These are phyloP conservation scores for Galago senegalensis DNA, from an alignment of 2,797 vertebrate genomes.

Conservation along the genomic window DNA sequence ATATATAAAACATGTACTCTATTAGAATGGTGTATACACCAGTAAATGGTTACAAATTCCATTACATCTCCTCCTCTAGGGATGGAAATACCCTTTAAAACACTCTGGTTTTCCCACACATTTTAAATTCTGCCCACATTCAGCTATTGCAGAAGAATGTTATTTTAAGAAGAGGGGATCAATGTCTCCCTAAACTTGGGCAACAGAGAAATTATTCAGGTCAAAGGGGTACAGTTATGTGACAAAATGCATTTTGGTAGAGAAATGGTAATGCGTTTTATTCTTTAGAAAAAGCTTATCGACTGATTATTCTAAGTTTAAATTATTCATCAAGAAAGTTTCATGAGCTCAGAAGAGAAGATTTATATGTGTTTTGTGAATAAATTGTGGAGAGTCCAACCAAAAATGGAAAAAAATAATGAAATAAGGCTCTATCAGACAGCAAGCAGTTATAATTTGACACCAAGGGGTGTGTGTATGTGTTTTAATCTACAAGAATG, in stretches of 20 bases:
- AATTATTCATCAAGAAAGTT: slow-evolving; percentile 75
- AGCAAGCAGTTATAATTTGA: slow-evolving; percentile 1
- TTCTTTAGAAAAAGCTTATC: slow-evolving; percentile 66
- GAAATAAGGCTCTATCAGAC: slow-evolving; percentile 15
- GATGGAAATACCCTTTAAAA: neutral
- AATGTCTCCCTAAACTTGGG: slow-evolving; percentile 48
- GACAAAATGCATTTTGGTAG: slow-evolving; percentile 61
- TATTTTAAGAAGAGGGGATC: slow-evolving; percentile 62
- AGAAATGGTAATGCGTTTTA: slow-evolving; percentile 62
- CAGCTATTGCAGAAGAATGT: slow-evolving; percentile 9
- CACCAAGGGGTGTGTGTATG: neutral
- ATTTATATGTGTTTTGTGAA: slow-evolving; percentile 63
- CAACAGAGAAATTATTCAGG: slow-evolving; percentile 42
- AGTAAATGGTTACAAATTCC: slow-evolving; percentile 40
- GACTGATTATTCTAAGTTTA: slow-evolving; percentile 72
- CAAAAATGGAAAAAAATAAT: slow-evolving; percentile 54
- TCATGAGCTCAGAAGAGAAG: slow-evolving; percentile 57
- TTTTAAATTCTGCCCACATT: slow-evolving; percentile 54
- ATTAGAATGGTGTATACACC: slow-evolving; percentile 1
- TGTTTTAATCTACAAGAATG: slow-evolving; percentile 23
- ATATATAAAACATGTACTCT: slow-evolving; percentile 16
- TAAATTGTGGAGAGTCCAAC: slow-evolving; percentile 54
- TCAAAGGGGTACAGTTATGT: slow-evolving; percentile 48
- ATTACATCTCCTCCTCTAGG: neutral
- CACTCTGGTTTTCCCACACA: neutral